These are phyloP conservation scores for Choloepus hoffmanni DNA, from an alignment of 2,113 vertebrate species.

Conservation along the genomic window DNA sequence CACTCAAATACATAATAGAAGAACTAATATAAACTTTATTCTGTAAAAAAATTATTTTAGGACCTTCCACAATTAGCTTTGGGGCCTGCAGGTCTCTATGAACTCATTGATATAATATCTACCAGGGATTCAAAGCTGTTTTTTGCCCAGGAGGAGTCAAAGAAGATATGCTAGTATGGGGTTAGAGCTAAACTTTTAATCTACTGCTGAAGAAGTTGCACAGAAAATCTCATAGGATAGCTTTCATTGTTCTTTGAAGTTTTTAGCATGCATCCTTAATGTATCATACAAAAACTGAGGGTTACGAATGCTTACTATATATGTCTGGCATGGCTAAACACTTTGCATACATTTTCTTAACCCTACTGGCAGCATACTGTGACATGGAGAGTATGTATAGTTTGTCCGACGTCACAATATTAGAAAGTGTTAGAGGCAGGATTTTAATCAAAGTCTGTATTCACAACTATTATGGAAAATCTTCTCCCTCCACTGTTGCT, in stretches of 20 bases:
- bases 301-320: neutral
- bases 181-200: neutral
- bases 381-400: neutral
- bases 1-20: neutral
- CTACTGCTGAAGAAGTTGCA: neutral
- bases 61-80: neutral
- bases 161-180: neutral
- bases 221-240: neutral
- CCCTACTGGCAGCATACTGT: neutral
- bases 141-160: neutral
- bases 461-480: neutral
- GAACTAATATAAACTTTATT: neutral
- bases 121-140: neutral
- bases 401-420: neutral
- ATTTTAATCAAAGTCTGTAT: neutral
- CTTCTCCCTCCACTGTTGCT: neutral
- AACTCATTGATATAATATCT: neutral
- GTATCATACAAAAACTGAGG: neutral
- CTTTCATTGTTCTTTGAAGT: slow-evolving; percentile 2
- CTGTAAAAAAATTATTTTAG: neutral
- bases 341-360: neutral
- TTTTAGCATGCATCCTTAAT: neutral
- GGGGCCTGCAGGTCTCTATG: neutral
- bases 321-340: neutral
- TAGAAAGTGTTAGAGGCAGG: neutral